Percentiles rank a stretch among this genome's conserved stretches.
Conservation (phyloP, 2,888 invertebrate genomes). For the Agriopis leucophaearia region DNA sequence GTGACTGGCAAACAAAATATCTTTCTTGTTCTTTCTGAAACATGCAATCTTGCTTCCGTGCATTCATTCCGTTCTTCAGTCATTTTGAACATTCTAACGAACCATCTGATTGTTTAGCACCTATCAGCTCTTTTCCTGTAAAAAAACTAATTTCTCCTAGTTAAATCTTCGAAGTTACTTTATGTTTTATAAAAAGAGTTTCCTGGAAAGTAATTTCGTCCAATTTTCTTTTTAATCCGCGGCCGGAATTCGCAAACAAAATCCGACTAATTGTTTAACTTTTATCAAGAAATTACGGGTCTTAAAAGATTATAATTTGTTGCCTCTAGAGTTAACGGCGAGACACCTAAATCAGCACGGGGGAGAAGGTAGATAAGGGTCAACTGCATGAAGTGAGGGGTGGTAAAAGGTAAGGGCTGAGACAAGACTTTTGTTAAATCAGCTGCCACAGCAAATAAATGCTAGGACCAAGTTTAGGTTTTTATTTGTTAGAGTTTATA, state of each 20-base stretch:
- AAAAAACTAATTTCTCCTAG: slow-evolving; percentile 4
- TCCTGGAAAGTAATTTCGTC: slow-evolving; percentile 12
- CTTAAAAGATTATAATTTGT: slow-evolving; percentile 72
- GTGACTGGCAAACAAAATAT: slow-evolving; percentile 26
- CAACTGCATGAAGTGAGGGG: slow-evolving; percentile 58
- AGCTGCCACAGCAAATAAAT: too few species aligned
- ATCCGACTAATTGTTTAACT: slow-evolving; percentile 49
- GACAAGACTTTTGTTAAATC: slow-evolving; percentile 34
- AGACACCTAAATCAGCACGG: slow-evolving; percentile 64
- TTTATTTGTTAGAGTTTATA: neutral
- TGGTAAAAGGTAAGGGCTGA: slow-evolving; percentile 44
- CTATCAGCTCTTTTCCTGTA: neutral
- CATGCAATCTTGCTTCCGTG: neutral
- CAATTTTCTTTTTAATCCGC: slow-evolving; percentile 33
- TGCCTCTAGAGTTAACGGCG: slow-evolving; percentile 55
- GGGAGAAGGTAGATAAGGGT: slow-evolving; percentile 56
- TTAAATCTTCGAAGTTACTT: slow-evolving; percentile 17
- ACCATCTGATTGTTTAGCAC: neutral
- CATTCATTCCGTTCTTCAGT: neutral
- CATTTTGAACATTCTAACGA: neutral
- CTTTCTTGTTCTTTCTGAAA: slow-evolving; percentile 15
- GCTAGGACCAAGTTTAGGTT: too few species aligned
- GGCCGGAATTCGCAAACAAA: slow-evolving; percentile 36
- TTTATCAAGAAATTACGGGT: slow-evolving; percentile 52
- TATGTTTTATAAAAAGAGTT: slow-evolving; percentile 19